Conservation (phyloP, 2,113 vertebrate genomes). For the Rhea pennata region DNA sequence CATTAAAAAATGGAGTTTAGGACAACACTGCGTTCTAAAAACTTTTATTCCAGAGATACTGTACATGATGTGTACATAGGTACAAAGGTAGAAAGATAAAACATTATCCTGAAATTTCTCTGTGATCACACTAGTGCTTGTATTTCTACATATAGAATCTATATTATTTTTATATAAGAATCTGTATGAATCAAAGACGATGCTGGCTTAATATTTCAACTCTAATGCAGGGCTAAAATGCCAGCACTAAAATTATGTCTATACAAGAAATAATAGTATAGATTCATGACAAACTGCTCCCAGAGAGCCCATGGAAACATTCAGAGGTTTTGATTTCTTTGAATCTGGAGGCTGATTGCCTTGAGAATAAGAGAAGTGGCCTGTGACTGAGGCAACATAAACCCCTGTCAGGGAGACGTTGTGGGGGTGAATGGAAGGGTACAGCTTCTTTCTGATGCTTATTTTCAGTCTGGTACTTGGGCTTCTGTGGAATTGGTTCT, state of each 20-base stretch:
- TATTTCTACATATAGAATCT: not conserved
- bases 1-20: not conserved
- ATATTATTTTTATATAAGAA: not conserved
- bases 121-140: not conserved
- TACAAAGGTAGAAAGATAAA: not conserved
- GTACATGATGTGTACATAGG: not conserved
- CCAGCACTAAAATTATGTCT: not conserved
- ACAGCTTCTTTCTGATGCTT: not conserved
- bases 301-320: not conserved
- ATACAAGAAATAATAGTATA: not conserved
- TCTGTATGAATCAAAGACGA: not conserved
- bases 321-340: not conserved
- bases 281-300: accelerated
- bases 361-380: not conserved
- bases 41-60: not conserved
- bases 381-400: not conserved
- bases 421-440: not conserved
- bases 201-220: not conserved
- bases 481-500: not conserved
- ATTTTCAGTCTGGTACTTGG: not conserved
- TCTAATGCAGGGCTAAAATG: not conserved
- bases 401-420: not conserved
- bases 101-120: not conserved
- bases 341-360: not conserved
- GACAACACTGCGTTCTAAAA: not conserved